Percentiles rank a stretch among this genome's conserved stretches.
These are phyloP conservation scores for Sebastes nivosus DNA, from an alignment of 2,797 vertebrate species.

Conservation along the genomic window DNA sequence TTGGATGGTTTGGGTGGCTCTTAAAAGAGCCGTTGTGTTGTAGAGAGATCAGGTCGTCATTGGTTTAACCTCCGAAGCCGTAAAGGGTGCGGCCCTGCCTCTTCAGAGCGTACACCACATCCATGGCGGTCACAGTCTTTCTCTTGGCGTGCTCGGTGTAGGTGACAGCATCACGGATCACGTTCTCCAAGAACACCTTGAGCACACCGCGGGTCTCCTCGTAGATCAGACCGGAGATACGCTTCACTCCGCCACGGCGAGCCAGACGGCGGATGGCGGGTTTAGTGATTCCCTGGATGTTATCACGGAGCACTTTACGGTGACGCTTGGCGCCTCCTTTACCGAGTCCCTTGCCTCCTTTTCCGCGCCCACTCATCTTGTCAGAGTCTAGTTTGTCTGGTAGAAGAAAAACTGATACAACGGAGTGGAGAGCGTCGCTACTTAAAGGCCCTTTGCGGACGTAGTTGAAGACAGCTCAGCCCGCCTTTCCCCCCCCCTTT, in stretches of 20 bases:
- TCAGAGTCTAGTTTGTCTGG: not conserved
- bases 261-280: conserved; percentile 43
- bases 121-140: conserved; percentile 33
- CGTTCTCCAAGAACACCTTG: conserved; percentile 49
- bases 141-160: conserved; percentile 49
- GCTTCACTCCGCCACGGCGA: conserved; percentile 16
- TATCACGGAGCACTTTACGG: conserved; percentile 6
- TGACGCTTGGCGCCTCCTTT: conserved; percentile 14
- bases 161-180: conserved; percentile 38
- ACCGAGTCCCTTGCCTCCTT: not conserved
- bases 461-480: not conserved
- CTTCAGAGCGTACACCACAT: conserved; percentile 25
- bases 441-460: not conserved
- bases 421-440: fast-evolving
- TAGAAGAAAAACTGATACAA: not conserved
- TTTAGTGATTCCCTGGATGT: conserved; percentile 45
- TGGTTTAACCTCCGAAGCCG: conserved; percentile 55
- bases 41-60: conserved; percentile 37
- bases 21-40: not conserved
- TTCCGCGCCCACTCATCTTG: not conserved
- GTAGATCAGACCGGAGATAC: conserved; percentile 40
- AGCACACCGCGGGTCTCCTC: conserved; percentile 45
- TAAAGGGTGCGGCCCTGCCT: conserved; percentile 34
- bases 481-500: not conserved
- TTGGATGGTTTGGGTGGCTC: not conserved